Evolutionary conservation across 2,113 vertebrate species (phyloP), one percentile per base, ranked within the genome.

Genomic region (Lepus timidus): DNA sequence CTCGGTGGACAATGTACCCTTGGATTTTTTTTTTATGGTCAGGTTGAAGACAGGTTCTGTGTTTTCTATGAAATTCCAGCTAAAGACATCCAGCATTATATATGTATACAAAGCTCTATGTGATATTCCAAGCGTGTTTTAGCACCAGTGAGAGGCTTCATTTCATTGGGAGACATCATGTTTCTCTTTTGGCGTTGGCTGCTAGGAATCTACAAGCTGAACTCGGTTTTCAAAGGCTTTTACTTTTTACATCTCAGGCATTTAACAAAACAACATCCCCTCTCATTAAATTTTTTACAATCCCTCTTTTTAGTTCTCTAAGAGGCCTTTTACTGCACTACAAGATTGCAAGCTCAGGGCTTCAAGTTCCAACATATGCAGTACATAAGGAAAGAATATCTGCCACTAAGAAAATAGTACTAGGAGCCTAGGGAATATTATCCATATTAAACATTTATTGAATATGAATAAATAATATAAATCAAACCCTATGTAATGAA

Each of bases 381-480:
- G 25, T 19, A 67, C 10, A 44, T 68, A 67, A 49, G 36, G 44
- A 90, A 85, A 55, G 12, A 9, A 51, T 71, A 73, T 33, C 39
- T 74, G 22, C 62, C 52, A 55, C 8, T 74, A 93, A 55, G 61
- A 82, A 90, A 67, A 76, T n/a, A 76, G 10, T 58, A 76, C 27
- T 51, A 67, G 20, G 33, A 85, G 27, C 25, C 52, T 4, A 85
- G 27, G 85, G 5, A 31, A 74, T 68, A 61, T 73, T 78, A 76
- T 64, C 31, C 16, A 23, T 52, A 49, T 55, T 86, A n/a, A 49
- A 82, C 25, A 70, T 44, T 29, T 76, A 64, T 78, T 76, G 39
- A 93, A 87, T 62, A 12, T 70, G 3, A 39, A 49, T 76, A 90
- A 90, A 85, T 91, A 83, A 64, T 52, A n/a, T 68, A 73, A 71